These are phyloP conservation scores for Montipora foliosa DNA, from an alignment of 64 coral and sea anemone species.

Conservation along the genomic window DNA sequence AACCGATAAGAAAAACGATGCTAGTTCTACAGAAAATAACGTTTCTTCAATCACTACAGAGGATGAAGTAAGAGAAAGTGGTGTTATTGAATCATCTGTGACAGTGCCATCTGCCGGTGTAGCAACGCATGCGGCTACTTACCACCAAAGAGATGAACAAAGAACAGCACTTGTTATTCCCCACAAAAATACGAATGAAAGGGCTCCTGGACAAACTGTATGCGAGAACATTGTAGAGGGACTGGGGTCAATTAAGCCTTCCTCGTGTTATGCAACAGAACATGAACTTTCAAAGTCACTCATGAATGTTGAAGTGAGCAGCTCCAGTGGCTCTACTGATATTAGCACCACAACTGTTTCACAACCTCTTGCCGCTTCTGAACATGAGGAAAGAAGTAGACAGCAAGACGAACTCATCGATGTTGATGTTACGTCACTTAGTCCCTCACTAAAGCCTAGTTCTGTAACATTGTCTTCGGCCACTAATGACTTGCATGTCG, in stretches of 20 bases:
- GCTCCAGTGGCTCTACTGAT: background rate
- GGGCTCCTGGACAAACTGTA: background rate
- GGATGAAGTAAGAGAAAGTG: background rate
- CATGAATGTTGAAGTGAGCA: background rate
- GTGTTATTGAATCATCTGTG: background rate
- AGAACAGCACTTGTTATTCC: background rate
- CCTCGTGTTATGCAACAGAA: background rate
- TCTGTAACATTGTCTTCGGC: background rate
- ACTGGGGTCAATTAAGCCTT: background rate
- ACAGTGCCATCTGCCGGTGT: background rate
- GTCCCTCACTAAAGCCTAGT: background rate
- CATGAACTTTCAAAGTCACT: background rate
- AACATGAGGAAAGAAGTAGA: background rate
- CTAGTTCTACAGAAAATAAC: background rate
- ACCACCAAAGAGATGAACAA: background rate
- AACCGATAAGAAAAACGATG: background rate
- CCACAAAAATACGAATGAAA: background rate
- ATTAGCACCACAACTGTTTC: background rate
- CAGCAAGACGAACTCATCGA: conserved; percentile 1
- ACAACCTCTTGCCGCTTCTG: background rate
- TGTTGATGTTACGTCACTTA: conserved; percentile 1
- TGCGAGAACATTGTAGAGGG: background rate
- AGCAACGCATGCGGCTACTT: background rate
- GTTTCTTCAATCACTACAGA: background rate
- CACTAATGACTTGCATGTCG: background rate